These are phyloP conservation scores for Chascanopsetta lugubris DNA, from an alignment of 2,113 vertebrate genomes.

Conservation along the genomic window DNA sequence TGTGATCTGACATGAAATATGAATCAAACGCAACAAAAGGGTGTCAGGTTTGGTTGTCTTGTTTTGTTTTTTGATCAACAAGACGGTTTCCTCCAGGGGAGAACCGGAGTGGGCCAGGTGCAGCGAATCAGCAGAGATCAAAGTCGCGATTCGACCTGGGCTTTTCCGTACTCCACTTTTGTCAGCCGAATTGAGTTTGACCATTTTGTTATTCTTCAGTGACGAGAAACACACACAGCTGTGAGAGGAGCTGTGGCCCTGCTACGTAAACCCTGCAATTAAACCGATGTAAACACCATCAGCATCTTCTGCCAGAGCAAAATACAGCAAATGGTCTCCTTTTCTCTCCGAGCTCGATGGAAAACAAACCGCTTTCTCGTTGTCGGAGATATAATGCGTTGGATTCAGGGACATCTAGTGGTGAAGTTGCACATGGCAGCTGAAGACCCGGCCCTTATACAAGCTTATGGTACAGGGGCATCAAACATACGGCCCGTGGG, in stretches of 20 bases:
- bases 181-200: not conserved
- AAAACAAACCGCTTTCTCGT: not conserved
- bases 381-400: no score
- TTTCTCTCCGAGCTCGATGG: not conserved
- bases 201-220: slow-evolving; percentile 1
- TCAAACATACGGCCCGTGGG: no score
- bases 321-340: not conserved
- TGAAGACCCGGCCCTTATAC: no score
- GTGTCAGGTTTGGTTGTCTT: not conserved
- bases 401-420: no score
- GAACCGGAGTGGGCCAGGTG: no score
- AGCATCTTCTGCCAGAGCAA: slow-evolving; percentile 5
- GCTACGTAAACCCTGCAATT: not conserved
- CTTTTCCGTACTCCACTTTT: not conserved
- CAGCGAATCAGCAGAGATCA: not conserved
- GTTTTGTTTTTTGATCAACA: not conserved
- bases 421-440: no score
- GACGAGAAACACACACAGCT: not conserved
- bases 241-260: not conserved
- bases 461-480: no score
- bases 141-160: not conserved
- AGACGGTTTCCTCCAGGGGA: not conserved
- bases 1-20: not conserved
- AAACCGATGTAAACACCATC: not conserved
- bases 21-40: not conserved